A percentile compares a stretch with the other conserved stretches of the same genome.
Conservation (phyloP, 2,888 invertebrate genomes). For the Ornithoptera priamus region DNA sequence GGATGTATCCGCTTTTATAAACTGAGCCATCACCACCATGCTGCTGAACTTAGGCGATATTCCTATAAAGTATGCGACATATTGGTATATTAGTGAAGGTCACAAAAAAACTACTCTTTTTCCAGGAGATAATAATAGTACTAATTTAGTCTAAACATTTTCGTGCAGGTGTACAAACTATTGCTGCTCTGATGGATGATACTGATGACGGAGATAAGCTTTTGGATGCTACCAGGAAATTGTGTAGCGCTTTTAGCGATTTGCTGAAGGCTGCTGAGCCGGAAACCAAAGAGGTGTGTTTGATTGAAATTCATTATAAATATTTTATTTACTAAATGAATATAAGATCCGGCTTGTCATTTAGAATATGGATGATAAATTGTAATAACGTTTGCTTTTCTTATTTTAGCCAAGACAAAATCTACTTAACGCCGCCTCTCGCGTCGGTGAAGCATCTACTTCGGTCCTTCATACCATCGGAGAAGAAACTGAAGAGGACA, state of each 20-base stretch:
- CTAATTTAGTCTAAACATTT: neutral
- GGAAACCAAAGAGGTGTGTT: conserved; percentile 88
- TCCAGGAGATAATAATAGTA: neutral
- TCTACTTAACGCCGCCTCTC: conserved; percentile 95
- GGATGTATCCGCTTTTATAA: too few relatives aligned
- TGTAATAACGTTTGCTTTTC: neutral
- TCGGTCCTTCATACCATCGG: conserved; percentile 95
- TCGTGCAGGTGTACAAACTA: conserved; percentile 86
- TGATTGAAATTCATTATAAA: neutral
- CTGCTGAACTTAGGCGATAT: too few relatives aligned
- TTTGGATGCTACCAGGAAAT: conserved; percentile 93
- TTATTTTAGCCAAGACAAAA: conserved; percentile 89
- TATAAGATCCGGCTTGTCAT: neutral
- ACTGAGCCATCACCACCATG: too few relatives aligned
- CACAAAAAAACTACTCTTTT: too few relatives aligned
- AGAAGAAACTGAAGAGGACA: conserved; percentile 91
- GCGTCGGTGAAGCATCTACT: conserved; percentile 98
- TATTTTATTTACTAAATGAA: neutral
- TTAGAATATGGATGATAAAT: neutral
- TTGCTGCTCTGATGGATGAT: conserved; percentile 97
- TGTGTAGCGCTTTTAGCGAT: conserved; percentile 97
- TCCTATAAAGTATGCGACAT: too few relatives aligned
- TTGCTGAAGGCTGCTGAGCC: conserved; percentile 97
- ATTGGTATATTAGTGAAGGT: too few relatives aligned
- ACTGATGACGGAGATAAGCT: conserved; percentile 90